These are phyloP conservation scores for Carassius gibelio DNA, from an alignment of 2,113 vertebrate species.

Conservation along the genomic window DNA sequence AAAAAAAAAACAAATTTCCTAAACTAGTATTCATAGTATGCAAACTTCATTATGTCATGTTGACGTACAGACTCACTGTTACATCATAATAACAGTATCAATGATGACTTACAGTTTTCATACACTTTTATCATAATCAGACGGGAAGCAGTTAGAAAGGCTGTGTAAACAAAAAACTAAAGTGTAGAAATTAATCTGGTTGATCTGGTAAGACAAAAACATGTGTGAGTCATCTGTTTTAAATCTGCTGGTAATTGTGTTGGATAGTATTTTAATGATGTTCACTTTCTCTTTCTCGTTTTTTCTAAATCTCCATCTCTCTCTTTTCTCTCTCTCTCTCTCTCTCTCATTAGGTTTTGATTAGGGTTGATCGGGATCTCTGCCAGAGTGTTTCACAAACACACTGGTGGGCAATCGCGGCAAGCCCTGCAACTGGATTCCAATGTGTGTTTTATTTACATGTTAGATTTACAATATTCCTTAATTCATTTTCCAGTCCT, in stretches of 20 bases:
- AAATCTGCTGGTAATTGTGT: constrained; percentile 57
- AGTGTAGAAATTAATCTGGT: constrained; percentile 10
- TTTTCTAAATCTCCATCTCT: constrained; percentile 34
- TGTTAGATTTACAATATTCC: constrained; percentile 56
- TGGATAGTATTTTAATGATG: constrained; percentile 63
- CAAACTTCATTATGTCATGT: neutral
- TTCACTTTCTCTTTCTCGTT: constrained; percentile 41
- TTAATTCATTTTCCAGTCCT: constrained; percentile 53
- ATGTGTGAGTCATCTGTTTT: constrained; percentile 62
- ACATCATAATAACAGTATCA: neutral
- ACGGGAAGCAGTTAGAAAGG: constrained; percentile 4
- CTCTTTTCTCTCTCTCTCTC: too few relatives aligned
- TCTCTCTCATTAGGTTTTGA: constrained; percentile 54
- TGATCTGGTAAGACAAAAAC: constrained; percentile 44
- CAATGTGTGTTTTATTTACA: constrained; percentile 62
- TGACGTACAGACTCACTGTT: neutral
- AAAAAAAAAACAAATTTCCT: neutral
- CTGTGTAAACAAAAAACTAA: constrained; percentile 11
- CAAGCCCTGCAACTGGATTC: constrained; percentile 57
- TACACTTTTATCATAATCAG: constrained; percentile 11
- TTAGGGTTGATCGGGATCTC: constrained; percentile 58
- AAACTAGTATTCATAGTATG: neutral
- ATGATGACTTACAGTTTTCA: neutral
- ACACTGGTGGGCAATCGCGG: constrained; percentile 41
- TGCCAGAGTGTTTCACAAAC: constrained; percentile 61